A percentile compares a stretch with the other conserved stretches of the same genome.
phyloP scores from a whole-genome alignment of 1,140 invertebrate genomes.

The Gonatopus flavifemur region DNA sequence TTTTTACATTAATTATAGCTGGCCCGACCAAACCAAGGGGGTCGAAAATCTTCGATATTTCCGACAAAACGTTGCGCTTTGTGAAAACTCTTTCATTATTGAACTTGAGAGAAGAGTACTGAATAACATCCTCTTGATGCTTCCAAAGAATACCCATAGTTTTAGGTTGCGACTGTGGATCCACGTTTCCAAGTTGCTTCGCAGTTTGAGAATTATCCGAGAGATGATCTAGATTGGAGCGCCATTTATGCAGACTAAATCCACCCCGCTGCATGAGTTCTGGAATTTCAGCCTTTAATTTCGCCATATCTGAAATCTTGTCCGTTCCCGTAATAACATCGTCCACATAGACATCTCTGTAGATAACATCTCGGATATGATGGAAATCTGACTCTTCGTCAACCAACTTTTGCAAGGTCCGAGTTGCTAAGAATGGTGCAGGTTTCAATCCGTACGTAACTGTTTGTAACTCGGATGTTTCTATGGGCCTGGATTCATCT shows the following conservation, averaged over 20 bases:
- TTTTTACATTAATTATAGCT: background rate
- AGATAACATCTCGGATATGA: slow-evolving; percentile 18
- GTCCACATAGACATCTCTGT: slow-evolving; percentile 38
- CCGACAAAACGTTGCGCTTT: background rate
- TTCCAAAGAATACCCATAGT: background rate
- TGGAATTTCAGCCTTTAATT: background rate
- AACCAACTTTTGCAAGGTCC: slow-evolving; percentile 23
- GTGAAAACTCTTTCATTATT: background rate
- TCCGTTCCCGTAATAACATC: slow-evolving; percentile 29
- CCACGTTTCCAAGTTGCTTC: background rate
- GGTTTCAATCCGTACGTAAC: slow-evolving; percentile 34
- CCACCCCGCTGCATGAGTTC: background rate
- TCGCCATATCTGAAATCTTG: background rate
- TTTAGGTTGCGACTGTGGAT: background rate
- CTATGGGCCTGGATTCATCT: slow-evolving; percentile 7
- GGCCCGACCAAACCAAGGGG: background rate
- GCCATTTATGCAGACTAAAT: slow-evolving; percentile 16
- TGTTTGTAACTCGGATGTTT: slow-evolving; percentile 20
- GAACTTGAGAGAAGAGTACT: background rate
- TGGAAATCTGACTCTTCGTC: slow-evolving; percentile 14
- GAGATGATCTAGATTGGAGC: background rate
- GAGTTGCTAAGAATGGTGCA: slow-evolving; percentile 33
- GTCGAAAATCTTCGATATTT: background rate
- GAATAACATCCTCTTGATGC: background rate
- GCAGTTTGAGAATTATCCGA: no score